Base-by-base conservation (phyloP, 2,797 vertebrate genomes). In the Girardinus metallicus region DNA sequence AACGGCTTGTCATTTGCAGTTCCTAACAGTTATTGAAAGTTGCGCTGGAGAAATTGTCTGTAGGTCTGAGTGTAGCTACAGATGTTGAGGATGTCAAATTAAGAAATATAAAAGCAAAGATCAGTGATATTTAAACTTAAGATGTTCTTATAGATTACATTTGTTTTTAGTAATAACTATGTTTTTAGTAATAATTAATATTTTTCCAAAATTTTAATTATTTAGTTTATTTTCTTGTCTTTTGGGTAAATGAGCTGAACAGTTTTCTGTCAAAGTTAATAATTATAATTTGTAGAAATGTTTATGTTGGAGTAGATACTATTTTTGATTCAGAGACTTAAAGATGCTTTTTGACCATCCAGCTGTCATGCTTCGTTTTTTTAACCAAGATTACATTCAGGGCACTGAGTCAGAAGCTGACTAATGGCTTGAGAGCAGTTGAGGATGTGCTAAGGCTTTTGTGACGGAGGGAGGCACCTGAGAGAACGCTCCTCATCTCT, bases 371-470 rank as follows among this genome's bases (percentile, higher is more conserved):
- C 80, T 78, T 51, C 31, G 72, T 79, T 79, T 77, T 47, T 80
- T 83, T 70, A 84, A 85, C 90, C 86, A 89, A 89, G 89, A 80
- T 89, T 89, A 91, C 70, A 76, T 82, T 85, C 79, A 92, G 90
- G 80, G 88, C 78, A 92, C 72, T 86, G 88, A 91, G 90, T 87
- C 73, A 78, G 93, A 93, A 91, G 87, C 90, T 94, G 95, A 93
- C 88, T 95, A 96, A 96, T 96, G 95, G 94, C 83, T 91, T 89
- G 94, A 94, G 93, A 95, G 85, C 93, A 95, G 94, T 80, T 46
- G 83, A 82, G 83, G 83, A 87, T 53, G 70, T 76, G 91, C 78
- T 85, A 84, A 89, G 80, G 84, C 84, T 85, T 86, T 75, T 86
- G 91, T 91, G 92, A 93, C 86, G 91, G 84, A 75, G 78, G 85